Conservation (phyloP, 2,113 vertebrate species). For the Centropristis striata region DNA sequence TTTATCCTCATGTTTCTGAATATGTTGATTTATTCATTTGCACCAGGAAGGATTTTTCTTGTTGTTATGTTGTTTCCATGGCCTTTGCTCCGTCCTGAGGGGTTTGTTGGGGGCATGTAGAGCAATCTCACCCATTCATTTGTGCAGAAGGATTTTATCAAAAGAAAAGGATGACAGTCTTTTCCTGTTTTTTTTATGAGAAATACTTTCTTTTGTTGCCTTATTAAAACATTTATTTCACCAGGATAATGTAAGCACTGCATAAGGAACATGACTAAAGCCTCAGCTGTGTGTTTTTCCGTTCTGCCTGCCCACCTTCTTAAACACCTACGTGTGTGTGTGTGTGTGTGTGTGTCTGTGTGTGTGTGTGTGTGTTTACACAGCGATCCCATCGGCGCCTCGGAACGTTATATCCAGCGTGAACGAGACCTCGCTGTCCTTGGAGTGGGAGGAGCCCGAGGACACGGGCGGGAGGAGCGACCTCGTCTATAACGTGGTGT, state of each 20-base stretch:
- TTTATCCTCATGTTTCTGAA: constrained; percentile 31
- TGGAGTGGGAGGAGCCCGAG: constrained; percentile 96
- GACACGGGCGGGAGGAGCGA: constrained; percentile 93
- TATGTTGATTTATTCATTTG: constrained; percentile 49
- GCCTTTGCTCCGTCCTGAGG: constrained; percentile 1
- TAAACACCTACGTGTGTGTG: constrained; percentile 40
- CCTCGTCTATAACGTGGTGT: constrained; percentile 96
- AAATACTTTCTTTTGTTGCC: not conserved
- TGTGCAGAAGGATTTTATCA: constrained; percentile 14
- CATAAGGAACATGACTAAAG: constrained; percentile 53
- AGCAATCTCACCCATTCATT: constrained; percentile 23
- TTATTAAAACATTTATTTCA: constrained; percentile 24
- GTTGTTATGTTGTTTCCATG: constrained; percentile 1
- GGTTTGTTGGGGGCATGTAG: constrained; percentile 18
- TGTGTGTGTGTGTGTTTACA: constrained; percentile 31
- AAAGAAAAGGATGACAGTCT: not conserved
- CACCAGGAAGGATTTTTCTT: not conserved
- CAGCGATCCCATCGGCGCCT: constrained; percentile 93
- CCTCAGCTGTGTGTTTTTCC: constrained; percentile 52
- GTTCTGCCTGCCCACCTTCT: constrained; percentile 37
- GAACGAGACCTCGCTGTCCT: constrained; percentile 95
- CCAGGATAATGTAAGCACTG: constrained; percentile 34
- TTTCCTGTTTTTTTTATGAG: not conserved
- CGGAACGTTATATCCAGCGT: constrained; percentile 96
- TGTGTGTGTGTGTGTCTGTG: constrained; percentile 41